A percentile compares a stretch with the other conserved stretches of the same genome.
These are phyloP conservation scores for Hystrix brachyura DNA, from an alignment of 2,113 vertebrate species.

Conservation along the genomic window DNA sequence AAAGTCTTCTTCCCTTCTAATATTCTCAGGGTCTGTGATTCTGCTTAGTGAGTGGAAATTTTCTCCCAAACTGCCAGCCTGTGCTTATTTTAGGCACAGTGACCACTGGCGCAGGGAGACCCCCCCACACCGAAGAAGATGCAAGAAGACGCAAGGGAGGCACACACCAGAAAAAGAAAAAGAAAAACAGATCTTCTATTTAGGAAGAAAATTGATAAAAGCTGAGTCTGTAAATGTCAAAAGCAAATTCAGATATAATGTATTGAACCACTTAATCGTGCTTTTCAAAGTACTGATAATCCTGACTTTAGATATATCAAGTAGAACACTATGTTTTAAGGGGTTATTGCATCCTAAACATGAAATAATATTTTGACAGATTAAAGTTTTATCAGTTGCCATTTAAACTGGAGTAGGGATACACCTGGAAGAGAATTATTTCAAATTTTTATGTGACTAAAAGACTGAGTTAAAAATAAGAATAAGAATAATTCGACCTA, in stretches of 20 bases:
- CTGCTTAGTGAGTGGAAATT: background rate
- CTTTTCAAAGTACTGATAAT: constrained; percentile 5
- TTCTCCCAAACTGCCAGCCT: background rate
- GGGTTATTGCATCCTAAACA: background rate
- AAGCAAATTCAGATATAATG: background rate
- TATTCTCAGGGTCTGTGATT: background rate
- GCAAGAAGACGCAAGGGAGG: too few species aligned
- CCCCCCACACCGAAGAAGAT: too few species aligned
- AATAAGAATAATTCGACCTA: background rate
- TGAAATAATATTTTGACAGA: background rate
- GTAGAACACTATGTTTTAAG: background rate
- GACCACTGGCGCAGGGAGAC: background rate
- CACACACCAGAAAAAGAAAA: fast-evolving
- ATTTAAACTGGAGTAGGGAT: background rate
- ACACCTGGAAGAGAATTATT: constrained; percentile 34
- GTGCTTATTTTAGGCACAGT: background rate
- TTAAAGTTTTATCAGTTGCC: background rate
- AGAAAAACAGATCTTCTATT: background rate
- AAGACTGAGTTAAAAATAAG: background rate
- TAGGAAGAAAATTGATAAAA: background rate
- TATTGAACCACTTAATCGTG: background rate
- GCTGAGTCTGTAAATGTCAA: background rate
- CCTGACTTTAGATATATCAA: background rate
- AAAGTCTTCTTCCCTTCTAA: background rate
- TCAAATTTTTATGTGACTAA: background rate